Evolutionary conservation across 2,797 vertebrate genomes (phyloP).

Genomic region (Tragopan temminckii): DNA sequence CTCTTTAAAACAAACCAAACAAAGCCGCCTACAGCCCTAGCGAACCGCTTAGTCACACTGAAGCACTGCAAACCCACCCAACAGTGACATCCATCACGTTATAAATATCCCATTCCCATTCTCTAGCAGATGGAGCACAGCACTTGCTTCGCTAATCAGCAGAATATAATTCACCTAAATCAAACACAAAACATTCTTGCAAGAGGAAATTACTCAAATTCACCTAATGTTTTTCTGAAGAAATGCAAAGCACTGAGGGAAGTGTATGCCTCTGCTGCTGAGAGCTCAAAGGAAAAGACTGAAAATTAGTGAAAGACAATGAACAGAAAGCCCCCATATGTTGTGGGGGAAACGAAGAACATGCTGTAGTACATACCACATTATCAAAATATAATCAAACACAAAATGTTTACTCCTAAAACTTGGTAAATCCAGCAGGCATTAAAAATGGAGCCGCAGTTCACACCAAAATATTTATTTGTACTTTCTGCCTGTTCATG

Average conservation of each 20-base stretch:
- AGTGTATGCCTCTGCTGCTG: constrained; percentile 41
- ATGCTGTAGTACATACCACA: neutral
- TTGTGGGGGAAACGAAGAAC: neutral
- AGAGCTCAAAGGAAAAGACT: constrained; percentile 44
- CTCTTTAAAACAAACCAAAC: neutral
- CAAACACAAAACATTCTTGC: constrained; percentile 11
- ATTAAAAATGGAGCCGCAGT: neutral
- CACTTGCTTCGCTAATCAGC: constrained; percentile 69
- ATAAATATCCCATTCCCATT: constrained; percentile 65
- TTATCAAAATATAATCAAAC: neutral
- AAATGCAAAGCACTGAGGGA: constrained; percentile 1
- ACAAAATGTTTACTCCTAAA: neutral
- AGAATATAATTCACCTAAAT: constrained; percentile 70
- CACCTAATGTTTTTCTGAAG: constrained; percentile 39
- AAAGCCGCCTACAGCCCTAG: constrained; percentile 1
- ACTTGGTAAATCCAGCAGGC: neutral
- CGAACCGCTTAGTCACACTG: neutral
- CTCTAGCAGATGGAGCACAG: constrained; percentile 69
- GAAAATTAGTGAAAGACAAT: constrained; percentile 43
- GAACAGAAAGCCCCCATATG: constrained; percentile 58
- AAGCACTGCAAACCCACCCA: constrained; percentile 46
- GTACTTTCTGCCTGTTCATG: neutral
- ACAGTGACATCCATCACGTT: constrained; percentile 62
- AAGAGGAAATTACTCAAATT: constrained; percentile 55
- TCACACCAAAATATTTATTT: neutral